phyloP scores from a whole-genome alignment of 2,888 invertebrate species.

The Apotomis betuletana region DNA sequence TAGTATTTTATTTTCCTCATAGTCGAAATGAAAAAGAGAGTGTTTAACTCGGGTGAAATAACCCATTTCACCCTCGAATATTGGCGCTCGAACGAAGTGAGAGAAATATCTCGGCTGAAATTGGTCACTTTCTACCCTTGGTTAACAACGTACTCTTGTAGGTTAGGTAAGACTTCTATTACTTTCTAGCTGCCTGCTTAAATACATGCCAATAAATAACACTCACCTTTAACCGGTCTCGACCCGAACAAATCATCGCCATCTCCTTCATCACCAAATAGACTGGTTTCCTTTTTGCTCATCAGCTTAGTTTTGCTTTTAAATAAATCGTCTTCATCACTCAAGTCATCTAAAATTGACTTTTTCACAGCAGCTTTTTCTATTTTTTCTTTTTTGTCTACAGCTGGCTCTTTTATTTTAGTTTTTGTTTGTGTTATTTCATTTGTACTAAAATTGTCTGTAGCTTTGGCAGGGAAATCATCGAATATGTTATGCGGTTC shows the following conservation, averaged over 20 bases:
- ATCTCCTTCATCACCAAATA: constrained; percentile 71
- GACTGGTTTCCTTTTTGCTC: constrained; percentile 49
- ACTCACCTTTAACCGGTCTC: constrained; percentile 51
- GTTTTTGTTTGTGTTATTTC: constrained; percentile 17
- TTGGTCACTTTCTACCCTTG: too few relatives aligned
- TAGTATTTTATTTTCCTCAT: too few relatives aligned
- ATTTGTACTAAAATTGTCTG: constrained; percentile 18
- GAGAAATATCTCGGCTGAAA: too few relatives aligned
- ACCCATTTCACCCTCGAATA: too few relatives aligned
- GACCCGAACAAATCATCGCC: constrained; percentile 67
- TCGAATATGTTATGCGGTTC: constrained; percentile 18
- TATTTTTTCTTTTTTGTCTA: not conserved
- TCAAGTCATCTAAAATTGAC: constrained; percentile 63
- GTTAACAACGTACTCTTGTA: not conserved
- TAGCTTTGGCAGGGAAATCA: constrained; percentile 20
- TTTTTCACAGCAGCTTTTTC: constrained; percentile 45
- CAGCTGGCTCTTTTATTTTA: constrained; percentile 3
- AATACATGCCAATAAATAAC: not conserved
- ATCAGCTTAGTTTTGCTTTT: constrained; percentile 56
- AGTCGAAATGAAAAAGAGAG: too few relatives aligned
- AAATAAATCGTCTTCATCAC: constrained; percentile 67
- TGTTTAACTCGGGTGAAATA: too few relatives aligned
- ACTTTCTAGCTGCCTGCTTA: too few relatives aligned
- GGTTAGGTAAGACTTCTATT: too few relatives aligned
- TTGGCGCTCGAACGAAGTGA: too few relatives aligned